Evolutionary conservation across 1,140 invertebrate species (phyloP), one percentile per base, ranked within the genome.

Genomic region (Heliconius hewitsoni): DNA sequence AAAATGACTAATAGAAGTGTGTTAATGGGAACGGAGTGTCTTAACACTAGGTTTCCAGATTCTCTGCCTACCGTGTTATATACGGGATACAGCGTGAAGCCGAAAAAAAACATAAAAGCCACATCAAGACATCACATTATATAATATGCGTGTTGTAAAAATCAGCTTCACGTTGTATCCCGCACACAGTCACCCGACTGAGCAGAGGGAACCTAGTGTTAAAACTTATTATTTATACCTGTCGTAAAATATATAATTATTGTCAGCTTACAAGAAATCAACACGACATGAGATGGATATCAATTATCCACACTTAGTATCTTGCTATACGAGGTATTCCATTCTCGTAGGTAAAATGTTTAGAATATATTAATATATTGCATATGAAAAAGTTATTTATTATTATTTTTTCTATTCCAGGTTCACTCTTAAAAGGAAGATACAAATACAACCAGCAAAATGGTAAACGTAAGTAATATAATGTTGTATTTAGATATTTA

Each of bases 381-480:
- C 23, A 18, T 66, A 5, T 60, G 23, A 66, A 66, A 4, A 27
- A 27, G 0, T 46, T 66, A 3, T 9, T 66, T n/a, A 30, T 66
- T 66, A 27, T 23, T 23, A 66, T 0, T 27, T 66, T 30, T 27
- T 66, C 60, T 66, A 9, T 66, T 66, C 0, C 60, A 66, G 60
- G 27, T 66, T 30, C 23, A 30, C 11, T 66, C 27, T 30, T 30
- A 27, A 30, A 30, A 23, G 23, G n/a, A 60, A 30, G 23, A 66
- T 27, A 13, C 60, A 30, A 66, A 66, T 23, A 57, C 82, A 81
- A 18, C 23, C 66, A 39, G 55, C 83, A 87, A 82, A 81, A 87
- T 87, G 86, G 84, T 86, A 50, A 87, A 82, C 66, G 84, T 86
- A 74, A 84, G 84, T 79, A 57, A 57, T 57, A 39, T 55, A 74